These are phyloP conservation scores for Quiscalus mexicanus DNA, from an alignment of 2,113 vertebrate genomes.

Conservation along the genomic window DNA sequence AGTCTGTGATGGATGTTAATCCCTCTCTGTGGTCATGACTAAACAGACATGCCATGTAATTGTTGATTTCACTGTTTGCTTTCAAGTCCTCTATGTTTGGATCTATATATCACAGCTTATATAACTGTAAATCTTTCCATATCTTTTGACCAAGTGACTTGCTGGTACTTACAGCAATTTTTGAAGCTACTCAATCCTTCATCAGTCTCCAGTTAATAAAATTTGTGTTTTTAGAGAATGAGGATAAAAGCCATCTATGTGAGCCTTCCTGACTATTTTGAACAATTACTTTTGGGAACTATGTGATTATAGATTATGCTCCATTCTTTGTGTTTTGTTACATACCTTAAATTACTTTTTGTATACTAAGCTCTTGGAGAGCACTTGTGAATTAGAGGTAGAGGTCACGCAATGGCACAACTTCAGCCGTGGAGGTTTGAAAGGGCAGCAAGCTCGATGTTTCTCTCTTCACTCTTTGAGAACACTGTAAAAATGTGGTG, in stretches of 20 bases:
- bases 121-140: not conserved
- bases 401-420: not conserved
- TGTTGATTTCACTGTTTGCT: not conserved
- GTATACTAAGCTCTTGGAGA: not conserved
- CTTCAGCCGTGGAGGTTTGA: not conserved
- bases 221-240: not conserved
- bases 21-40: not conserved
- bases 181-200: not conserved
- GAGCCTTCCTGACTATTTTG: not conserved
- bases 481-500: not conserved
- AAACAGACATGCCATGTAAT: not conserved
- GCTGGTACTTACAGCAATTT: not conserved
- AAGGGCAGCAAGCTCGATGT: not conserved
- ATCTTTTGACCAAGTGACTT: not conserved
- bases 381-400: not conserved
- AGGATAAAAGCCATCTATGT: not conserved
- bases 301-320: not conserved
- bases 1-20: not conserved
- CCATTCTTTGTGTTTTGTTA: not conserved
- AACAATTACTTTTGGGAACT: not conserved
- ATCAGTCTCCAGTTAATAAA: not conserved
- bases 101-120: not conserved
- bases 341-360: not conserved
- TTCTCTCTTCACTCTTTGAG: not conserved
- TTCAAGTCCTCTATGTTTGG: not conserved